phyloP scores from a whole-genome alignment of 1,140 invertebrate species.

The Drosophila novamexicana region DNA sequence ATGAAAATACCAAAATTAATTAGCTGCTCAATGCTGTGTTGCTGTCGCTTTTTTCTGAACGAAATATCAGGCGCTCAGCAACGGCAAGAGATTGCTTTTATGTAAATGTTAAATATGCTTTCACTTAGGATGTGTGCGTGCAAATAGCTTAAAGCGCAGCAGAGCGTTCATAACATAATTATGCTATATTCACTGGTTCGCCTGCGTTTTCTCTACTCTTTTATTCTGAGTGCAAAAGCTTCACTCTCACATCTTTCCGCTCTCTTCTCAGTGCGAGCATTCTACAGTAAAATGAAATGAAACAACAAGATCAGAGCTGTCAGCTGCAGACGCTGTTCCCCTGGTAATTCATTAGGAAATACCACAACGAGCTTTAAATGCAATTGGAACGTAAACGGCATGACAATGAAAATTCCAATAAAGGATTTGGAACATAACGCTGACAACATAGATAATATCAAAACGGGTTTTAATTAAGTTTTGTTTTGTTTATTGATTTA shows the following conservation, averaged over 20 bases:
- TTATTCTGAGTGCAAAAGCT: not conserved
- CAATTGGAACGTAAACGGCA: not conserved
- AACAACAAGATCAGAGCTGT: not conserved
- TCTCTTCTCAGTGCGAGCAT: not conserved
- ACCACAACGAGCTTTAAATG: not conserved
- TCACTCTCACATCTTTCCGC: not conserved
- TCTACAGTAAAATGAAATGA: too few relatives aligned
- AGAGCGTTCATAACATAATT: too few relatives aligned
- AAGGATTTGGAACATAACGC: too few relatives aligned
- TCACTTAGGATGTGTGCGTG: too few relatives aligned
- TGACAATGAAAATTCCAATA: not conserved
- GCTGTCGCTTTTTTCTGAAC: not conserved
- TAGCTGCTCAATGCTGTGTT: not conserved
- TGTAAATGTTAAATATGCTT: too few relatives aligned
- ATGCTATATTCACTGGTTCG: too few relatives aligned
- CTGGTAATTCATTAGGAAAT: not conserved
- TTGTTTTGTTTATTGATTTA: conserved; percentile 16
- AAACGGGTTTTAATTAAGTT: too few relatives aligned
- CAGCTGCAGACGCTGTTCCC: not conserved
- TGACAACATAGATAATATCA: too few relatives aligned
- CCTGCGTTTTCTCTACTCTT: not conserved
- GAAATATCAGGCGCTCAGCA: not conserved
- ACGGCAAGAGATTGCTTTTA: not conserved
- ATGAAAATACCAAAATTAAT: not conserved
- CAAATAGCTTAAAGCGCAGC: too few relatives aligned